Percentiles rank a stretch among this genome's conserved stretches.
Conservation (phyloP, 1,140 invertebrate genomes). For the Littorina saxatilis region DNA sequence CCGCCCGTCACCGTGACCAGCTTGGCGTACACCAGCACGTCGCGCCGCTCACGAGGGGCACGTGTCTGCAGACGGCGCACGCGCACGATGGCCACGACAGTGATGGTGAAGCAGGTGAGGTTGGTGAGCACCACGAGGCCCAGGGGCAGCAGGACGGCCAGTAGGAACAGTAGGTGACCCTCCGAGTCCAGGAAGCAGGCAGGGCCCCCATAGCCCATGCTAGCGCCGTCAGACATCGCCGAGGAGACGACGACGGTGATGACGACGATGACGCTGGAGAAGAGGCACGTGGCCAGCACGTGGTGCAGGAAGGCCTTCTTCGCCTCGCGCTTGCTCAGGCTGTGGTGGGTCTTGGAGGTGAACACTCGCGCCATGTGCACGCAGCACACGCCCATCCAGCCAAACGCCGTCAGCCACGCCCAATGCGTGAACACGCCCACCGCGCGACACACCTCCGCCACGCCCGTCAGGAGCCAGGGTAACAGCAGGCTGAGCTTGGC, state of each 20-base stretch:
- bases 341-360: not conserved
- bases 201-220: slow-evolving; percentile 7
- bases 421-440: no score
- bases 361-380: not conserved
- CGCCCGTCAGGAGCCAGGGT: not conserved
- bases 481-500: not conserved
- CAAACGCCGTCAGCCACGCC: no score
- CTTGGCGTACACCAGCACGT: no score
- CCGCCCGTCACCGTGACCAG: no score
- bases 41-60: not conserved
- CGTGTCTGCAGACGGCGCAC: not conserved
- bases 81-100: not conserved
- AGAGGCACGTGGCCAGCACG: not conserved
- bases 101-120: no score
- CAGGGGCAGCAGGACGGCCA: no score
- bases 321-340: not conserved
- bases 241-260: not conserved
- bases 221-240: not conserved
- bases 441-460: no score
- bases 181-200: not conserved
- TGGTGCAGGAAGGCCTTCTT: not conserved
- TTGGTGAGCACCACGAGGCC: no score
- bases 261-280: not conserved
- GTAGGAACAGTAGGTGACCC: not conserved
- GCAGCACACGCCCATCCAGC: no score